Percentiles rank a stretch among this genome's conserved stretches.
phyloP scores from a whole-genome alignment of 2,113 vertebrate genomes.

The Hippocampus barbouri region DNA sequence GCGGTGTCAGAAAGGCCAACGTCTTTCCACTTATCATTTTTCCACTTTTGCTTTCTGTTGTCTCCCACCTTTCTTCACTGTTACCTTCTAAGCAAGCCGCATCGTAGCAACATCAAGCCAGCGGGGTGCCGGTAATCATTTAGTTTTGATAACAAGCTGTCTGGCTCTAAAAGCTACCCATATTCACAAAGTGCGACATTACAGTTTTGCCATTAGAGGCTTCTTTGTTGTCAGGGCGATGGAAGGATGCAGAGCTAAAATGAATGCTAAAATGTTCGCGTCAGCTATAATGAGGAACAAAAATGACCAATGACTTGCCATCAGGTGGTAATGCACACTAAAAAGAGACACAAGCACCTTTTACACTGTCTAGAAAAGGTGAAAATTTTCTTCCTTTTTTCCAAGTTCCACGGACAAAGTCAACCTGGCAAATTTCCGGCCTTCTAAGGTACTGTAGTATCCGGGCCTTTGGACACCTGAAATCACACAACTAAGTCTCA shows the following conservation, averaged over 20 bases:
- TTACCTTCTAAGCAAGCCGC: conserved; percentile 20
- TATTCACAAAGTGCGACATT: conserved; percentile 51
- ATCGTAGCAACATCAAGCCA: conserved; percentile 42
- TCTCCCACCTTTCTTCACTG: conserved; percentile 6
- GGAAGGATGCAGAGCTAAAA: conserved; percentile 19
- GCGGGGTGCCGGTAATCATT: conserved; percentile 46
- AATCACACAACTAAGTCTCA: background rate
- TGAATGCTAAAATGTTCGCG: conserved; percentile 22
- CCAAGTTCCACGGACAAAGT: background rate
- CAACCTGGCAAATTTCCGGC: background rate
- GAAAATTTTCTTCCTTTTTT: background rate
- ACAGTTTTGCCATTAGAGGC: conserved; percentile 47
- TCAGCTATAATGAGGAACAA: conserved; percentile 26
- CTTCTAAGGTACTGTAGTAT: background rate
- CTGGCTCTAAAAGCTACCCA: conserved; percentile 46
- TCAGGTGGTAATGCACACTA: background rate
- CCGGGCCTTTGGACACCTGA: background rate
- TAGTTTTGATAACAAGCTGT: conserved; percentile 60
- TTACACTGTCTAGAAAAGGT: background rate
- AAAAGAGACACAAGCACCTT: background rate
- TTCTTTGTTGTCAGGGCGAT: conserved; percentile 26
- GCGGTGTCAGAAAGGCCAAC: conserved; percentile 51
- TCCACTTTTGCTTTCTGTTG: background rate
- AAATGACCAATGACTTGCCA: conserved; percentile 8
- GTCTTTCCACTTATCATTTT: conserved; percentile 9